phyloP scores from a whole-genome alignment of 2,113 vertebrate genomes.

The Peromyscus maniculatus region DNA sequence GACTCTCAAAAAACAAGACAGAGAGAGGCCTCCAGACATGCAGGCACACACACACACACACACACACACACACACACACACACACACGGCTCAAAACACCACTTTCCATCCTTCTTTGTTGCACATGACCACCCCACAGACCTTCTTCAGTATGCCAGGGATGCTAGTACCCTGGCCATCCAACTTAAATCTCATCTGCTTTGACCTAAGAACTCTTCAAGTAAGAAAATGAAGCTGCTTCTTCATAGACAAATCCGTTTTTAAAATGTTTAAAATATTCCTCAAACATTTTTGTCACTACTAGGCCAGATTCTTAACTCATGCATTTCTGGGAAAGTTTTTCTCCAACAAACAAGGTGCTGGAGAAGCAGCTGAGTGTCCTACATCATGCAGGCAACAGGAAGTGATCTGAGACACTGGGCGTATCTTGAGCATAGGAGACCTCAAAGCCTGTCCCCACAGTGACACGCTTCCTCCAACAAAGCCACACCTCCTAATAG shows the following conservation, averaged over 20 bases:
- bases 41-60: no score
- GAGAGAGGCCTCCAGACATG: neutral
- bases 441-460: neutral
- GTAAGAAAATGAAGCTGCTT: slow-evolving; percentile 39
- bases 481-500: neutral
- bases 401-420: neutral
- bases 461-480: neutral
- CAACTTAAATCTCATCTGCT: neutral
- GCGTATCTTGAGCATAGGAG: neutral
- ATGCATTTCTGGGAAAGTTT: neutral
- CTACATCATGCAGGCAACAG: neutral
- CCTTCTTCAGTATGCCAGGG: neutral
- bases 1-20: neutral
- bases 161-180: neutral
- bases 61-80: no score
- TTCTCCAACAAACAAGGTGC: neutral
- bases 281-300: neutral
- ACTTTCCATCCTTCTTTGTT: neutral
- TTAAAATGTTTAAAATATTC: neutral
- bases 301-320: neutral
- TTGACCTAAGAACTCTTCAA: neutral
- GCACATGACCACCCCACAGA: neutral
- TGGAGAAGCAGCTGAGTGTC: neutral
- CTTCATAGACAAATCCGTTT: slow-evolving; percentile 17
- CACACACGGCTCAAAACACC: neutral